These are phyloP conservation scores for Trididemnum nubilum DNA, from an alignment of 23 tunicate species.

Conservation along the genomic window DNA sequence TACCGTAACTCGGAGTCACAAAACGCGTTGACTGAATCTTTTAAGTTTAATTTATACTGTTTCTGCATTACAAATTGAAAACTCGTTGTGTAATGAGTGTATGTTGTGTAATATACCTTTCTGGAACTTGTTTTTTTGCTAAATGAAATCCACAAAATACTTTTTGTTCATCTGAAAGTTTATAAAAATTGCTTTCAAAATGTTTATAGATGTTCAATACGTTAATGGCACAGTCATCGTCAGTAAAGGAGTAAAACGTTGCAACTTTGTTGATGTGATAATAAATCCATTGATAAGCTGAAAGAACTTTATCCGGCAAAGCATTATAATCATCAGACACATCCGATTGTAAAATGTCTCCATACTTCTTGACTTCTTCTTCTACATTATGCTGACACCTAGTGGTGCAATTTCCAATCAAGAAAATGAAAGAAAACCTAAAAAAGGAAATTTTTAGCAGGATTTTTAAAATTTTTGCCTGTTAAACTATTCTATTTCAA, in stretches of 20 bases:
- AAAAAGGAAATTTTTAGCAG: background rate
- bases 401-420: slow-evolving; percentile 39
- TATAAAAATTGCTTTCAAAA: slow-evolving; percentile 1
- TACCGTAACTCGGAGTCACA: too few relatives aligned
- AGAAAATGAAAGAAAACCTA: slow-evolving; percentile 65
- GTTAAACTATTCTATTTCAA: too few relatives aligned
- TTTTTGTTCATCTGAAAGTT: background rate
- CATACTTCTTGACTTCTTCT: slow-evolving; percentile 51
- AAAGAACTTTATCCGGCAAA: slow-evolving; percentile 64
- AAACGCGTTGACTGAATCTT: too few relatives aligned
- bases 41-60: too few relatives aligned
- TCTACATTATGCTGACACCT: slow-evolving; percentile 24
- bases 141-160: slow-evolving; percentile 72
- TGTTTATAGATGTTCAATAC: slow-evolving; percentile 41
- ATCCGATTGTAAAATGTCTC: slow-evolving; percentile 84
- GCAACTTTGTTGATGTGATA: slow-evolving; percentile 37
- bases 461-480: background rate
- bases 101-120: too few relatives aligned
- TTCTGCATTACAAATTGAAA: too few relatives aligned
- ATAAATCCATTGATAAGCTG: slow-evolving; percentile 64
- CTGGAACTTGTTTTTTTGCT: slow-evolving; percentile 7
- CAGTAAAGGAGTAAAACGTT: slow-evolving; percentile 61
- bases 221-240: slow-evolving; percentile 79
- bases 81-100: too few relatives aligned
- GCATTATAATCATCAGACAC: slow-evolving; percentile 57